Percentiles rank a stretch among this genome's conserved stretches.
These are phyloP conservation scores for Rallus crepitans DNA, from an alignment of 2,797 vertebrate genomes.

Conservation along the genomic window DNA sequence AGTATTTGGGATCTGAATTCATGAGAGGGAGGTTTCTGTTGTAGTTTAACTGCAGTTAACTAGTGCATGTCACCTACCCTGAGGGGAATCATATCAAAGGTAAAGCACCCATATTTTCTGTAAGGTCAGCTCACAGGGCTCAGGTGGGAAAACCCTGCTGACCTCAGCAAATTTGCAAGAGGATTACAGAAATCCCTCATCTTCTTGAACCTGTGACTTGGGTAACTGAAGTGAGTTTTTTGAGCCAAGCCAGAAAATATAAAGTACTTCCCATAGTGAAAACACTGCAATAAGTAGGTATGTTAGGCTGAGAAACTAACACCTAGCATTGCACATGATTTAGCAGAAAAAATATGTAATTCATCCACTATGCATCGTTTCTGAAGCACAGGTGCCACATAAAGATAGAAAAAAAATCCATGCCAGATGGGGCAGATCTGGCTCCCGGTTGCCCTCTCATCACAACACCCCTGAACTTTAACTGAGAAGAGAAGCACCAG, in stretches of 20 bases:
- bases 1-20: background rate
- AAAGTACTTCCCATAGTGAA: background rate
- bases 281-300: background rate
- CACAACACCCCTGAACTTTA: background rate
- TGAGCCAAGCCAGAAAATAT: background rate
- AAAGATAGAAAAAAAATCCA: background rate
- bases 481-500: background rate
- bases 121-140: constrained; percentile 2
- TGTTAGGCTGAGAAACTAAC: background rate
- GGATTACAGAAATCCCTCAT: background rate
- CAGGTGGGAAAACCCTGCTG: background rate
- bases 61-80: background rate
- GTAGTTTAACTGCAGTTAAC: background rate
- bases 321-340: background rate
- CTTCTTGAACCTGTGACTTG: background rate
- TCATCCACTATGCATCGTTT: background rate
- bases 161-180: constrained; percentile 17
- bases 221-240: background rate
- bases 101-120: background rate
- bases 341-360: background rate
- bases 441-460: background rate
- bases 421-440: background rate
- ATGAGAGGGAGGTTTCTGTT: background rate
- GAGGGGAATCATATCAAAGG: background rate
- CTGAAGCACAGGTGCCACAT: background rate